Conservation (phyloP, 2,797 vertebrate species). For the Labroides dimidiatus region DNA sequence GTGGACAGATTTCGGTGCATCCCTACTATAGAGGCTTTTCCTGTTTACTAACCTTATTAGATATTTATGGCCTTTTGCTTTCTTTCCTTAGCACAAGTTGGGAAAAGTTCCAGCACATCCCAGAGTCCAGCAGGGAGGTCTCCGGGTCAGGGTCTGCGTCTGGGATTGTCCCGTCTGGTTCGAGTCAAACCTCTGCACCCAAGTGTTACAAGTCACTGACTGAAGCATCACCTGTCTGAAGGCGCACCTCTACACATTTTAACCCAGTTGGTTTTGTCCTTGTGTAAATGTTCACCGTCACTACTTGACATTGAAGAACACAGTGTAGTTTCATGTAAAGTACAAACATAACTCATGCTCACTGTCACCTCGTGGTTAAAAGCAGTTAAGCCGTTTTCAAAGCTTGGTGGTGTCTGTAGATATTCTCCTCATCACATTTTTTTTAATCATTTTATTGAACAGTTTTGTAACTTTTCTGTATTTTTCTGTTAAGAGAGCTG, state of each 20-base stretch:
- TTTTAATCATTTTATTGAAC: too few relatives aligned
- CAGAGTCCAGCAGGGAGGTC: constrained; percentile 78
- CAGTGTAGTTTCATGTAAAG: too few relatives aligned
- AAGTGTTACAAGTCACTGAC: constrained; percentile 80
- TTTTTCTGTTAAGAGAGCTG: too few relatives aligned
- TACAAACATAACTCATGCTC: too few relatives aligned
- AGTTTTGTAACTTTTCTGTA: too few relatives aligned
- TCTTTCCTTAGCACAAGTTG: constrained; percentile 78
- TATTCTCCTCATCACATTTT: too few relatives aligned
- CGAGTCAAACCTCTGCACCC: constrained; percentile 94
- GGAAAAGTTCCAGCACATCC: constrained; percentile 74
- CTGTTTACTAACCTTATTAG: neutral
- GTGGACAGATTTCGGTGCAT: too few relatives aligned
- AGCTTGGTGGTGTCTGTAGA: too few relatives aligned
- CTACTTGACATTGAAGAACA: neutral
- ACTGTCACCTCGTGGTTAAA: too few relatives aligned
- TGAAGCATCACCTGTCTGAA: neutral
- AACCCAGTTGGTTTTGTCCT: neutral
- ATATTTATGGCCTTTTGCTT: neutral
- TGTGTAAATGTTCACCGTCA: neutral
- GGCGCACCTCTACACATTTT: too few relatives aligned
- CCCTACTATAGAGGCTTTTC: neutral
- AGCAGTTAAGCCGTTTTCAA: too few relatives aligned
- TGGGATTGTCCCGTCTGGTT: constrained; percentile 92
- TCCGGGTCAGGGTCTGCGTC: constrained; percentile 89